A percentile compares a stretch with the other conserved stretches of the same genome.
Conservation (phyloP, 2,113 vertebrate genomes). For the Trematocara variabile region DNA sequence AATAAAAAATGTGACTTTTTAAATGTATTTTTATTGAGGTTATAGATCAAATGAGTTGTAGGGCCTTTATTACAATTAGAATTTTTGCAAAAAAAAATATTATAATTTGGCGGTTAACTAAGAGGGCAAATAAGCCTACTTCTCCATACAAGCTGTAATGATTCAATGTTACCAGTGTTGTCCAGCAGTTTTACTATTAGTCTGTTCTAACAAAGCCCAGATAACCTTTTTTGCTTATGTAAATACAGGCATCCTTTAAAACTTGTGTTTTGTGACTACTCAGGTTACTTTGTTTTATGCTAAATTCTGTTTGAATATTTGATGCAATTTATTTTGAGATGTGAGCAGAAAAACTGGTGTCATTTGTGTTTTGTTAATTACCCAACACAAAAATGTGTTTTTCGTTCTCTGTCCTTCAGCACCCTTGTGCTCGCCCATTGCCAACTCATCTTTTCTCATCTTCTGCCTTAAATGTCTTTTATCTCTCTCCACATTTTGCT, state of each 20-base stretch:
- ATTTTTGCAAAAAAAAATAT: accelerated
- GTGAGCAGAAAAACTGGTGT: background rate
- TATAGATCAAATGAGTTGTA: background rate
- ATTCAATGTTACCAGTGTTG: background rate
- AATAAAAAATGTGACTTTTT: background rate
- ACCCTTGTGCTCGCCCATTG: background rate
- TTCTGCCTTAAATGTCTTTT: conserved; percentile 13
- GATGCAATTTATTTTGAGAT: background rate
- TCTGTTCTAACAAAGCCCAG: background rate
- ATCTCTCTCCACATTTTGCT: conserved; percentile 18
- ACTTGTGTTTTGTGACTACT: background rate
- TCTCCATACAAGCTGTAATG: background rate
- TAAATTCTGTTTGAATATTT: background rate
- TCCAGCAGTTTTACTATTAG: background rate
- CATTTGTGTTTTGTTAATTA: background rate
- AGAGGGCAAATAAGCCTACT: background rate
- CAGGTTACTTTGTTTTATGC: background rate
- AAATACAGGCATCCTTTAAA: background rate
- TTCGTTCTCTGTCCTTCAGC: background rate
- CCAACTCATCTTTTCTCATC: background rate
- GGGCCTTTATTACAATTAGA: background rate
- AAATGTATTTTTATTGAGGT: background rate
- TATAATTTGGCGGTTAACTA: background rate
- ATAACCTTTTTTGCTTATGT: background rate
- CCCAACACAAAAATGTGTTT: background rate